Evolutionary conservation across 2,888 invertebrate species (phyloP).

Genomic region (Dynastes tityus): DNA sequence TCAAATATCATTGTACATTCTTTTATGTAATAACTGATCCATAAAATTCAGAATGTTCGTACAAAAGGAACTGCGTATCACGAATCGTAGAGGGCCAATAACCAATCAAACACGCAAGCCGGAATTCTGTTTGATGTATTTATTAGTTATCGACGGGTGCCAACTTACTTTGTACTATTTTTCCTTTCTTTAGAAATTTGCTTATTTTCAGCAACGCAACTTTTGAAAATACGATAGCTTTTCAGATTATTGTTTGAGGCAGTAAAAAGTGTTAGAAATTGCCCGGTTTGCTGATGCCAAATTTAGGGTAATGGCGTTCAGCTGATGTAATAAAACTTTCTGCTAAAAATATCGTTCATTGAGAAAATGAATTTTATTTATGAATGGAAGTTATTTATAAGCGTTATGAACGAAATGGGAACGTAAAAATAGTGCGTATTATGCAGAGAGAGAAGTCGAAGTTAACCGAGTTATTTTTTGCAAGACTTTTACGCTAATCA

Average conservation of each 20-base stretch:
- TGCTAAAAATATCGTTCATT: conserved; percentile 34
- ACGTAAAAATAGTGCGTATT: conserved; percentile 3
- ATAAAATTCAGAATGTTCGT: conserved; percentile 2
- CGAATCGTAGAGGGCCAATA: conserved; percentile 1
- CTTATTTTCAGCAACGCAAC: conserved; percentile 7
- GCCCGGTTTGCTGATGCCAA: conserved; percentile 8
- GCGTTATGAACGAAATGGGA: conserved; percentile 7
- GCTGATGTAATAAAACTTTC: conserved; percentile 29
- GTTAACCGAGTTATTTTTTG: not conserved
- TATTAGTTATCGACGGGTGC: not conserved
- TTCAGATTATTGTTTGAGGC: not conserved
- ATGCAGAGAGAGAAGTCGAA: not conserved
- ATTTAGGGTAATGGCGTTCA: conserved; percentile 33
- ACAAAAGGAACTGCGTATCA: not conserved
- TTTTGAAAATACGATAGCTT: conserved; percentile 29
- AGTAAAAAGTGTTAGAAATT: conserved; percentile 29
- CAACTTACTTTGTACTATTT: conserved; percentile 12
- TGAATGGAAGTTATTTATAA: conserved; percentile 30
- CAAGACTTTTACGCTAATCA: not conserved
- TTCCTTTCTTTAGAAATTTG: conserved; percentile 19
- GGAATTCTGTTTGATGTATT: not conserved
- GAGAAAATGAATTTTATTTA: conserved; percentile 36
- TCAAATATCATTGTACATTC: not conserved
- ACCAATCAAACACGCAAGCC: not conserved
- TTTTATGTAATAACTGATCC: conserved; percentile 3